These are phyloP conservation scores for Lophochroa leadbeateri DNA, from an alignment of 2,113 vertebrate genomes.

Conservation along the genomic window DNA sequence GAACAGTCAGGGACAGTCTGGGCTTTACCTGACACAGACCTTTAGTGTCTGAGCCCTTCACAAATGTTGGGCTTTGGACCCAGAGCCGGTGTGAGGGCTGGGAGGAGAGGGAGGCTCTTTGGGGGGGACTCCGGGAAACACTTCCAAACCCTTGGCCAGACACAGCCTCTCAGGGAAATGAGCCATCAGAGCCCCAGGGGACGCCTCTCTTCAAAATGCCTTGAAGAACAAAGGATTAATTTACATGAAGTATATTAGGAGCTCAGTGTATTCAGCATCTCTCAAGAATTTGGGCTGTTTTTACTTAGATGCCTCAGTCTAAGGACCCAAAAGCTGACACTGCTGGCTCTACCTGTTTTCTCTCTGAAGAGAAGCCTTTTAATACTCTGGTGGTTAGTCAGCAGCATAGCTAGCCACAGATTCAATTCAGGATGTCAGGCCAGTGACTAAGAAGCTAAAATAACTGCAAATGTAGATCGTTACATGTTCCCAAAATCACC, in stretches of 20 bases:
- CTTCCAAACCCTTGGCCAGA: not conserved
- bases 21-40: not conserved
- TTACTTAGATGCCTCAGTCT: not conserved
- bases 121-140: accelerated
- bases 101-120: not conserved
- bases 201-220: not conserved
- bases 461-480: slow-evolving; percentile 1
- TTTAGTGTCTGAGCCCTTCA: not conserved
- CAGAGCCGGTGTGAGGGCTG: accelerated
- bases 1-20: not conserved
- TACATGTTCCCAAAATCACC: not conserved
- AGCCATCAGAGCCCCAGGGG: accelerated
- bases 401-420: not conserved
- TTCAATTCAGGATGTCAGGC: not conserved
- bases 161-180: not conserved
- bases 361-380: not conserved
- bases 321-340: not conserved
- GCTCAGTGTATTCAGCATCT: not conserved
- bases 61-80: accelerated
- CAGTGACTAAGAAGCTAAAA: slow-evolving; percentile 44
- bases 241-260: not conserved
- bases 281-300: not conserved
- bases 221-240: not conserved
- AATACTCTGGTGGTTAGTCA: not conserved
- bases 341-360: not conserved